Percentiles rank a stretch among this genome's conserved stretches.
Evolutionary conservation across 2,797 vertebrate genomes (phyloP).

Genomic region (Enteromius fasciolatus): DNA sequence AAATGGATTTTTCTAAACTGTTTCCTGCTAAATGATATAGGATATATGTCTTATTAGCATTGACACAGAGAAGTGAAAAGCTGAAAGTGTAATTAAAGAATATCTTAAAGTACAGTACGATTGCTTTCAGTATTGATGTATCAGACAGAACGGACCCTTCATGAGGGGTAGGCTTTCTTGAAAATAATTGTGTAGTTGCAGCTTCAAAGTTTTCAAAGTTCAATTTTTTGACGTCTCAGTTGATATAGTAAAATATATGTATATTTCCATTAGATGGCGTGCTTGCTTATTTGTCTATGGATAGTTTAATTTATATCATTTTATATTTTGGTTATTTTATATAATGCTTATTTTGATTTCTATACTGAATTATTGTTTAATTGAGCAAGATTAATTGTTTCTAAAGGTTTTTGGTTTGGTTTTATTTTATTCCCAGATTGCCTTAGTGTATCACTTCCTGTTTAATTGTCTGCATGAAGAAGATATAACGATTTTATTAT

Average conservation of each 20-base stretch:
- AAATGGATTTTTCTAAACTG: not conserved
- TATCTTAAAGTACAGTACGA: not conserved
- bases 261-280: too few species aligned
- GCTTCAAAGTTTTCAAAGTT: too few species aligned
- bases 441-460: not conserved
- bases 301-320: too few species aligned
- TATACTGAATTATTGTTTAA: not conserved
- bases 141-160: not conserved
- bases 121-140: not conserved
- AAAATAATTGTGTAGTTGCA: not conserved
- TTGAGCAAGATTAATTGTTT: not conserved
- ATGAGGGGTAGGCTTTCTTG: not conserved
- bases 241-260: too few species aligned
- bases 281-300: too few species aligned
- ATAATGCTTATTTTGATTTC: too few species aligned
- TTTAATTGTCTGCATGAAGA: not conserved
- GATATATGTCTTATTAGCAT: not conserved
- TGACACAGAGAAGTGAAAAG: not conserved
- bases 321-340: too few species aligned
- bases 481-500: not conserved
- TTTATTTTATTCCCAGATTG: not conserved
- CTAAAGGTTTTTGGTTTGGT: not conserved
- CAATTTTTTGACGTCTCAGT: too few species aligned
- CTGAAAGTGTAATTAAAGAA: not conserved
- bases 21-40: conserved; percentile 6